Evolutionary conservation across 1,140 invertebrate species (phyloP).

Genomic region (Brachystomella parvula): DNA sequence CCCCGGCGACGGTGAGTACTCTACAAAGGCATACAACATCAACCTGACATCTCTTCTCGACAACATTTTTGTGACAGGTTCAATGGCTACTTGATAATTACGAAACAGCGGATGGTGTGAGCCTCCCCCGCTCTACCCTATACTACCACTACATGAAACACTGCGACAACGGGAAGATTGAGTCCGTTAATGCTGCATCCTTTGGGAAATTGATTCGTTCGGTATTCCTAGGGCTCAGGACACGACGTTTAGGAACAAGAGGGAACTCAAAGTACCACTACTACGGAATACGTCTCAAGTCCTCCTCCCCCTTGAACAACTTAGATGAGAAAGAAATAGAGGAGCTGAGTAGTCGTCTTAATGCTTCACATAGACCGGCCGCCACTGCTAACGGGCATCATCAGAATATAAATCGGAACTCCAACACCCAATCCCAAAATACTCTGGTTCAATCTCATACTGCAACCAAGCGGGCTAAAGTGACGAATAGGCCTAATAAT

Average conservation of each 20-base stretch:
- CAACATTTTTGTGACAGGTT: slow-evolving; percentile 59
- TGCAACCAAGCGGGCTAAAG: neutral
- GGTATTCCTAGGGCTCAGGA: slow-evolving; percentile 90
- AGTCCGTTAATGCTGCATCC: slow-evolving; percentile 96
- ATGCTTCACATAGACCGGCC: too few relatives aligned
- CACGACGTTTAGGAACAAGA: slow-evolving; percentile 80
- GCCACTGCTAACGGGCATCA: too few relatives aligned
- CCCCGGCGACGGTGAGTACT: neutral
- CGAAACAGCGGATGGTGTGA: slow-evolving; percentile 95
- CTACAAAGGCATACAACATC: neutral
- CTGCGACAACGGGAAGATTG: slow-evolving; percentile 86
- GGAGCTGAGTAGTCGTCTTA: neutral
- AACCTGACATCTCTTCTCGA: neutral
- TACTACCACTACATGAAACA: slow-evolving; percentile 95
- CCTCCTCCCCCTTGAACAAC: slow-evolving; percentile 65
- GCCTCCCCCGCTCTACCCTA: slow-evolving; percentile 86
- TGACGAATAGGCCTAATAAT: neutral
- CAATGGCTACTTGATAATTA: slow-evolving; percentile 98
- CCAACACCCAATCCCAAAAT: neutral
- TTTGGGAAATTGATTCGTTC: slow-evolving; percentile 98
- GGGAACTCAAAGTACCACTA: slow-evolving; percentile 99
- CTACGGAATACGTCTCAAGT: slow-evolving; percentile 96
- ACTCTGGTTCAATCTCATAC: neutral
- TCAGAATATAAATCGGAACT: too few relatives aligned
- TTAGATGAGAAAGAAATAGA: slow-evolving; percentile 49